Percentiles rank a stretch among this genome's conserved stretches.
phyloP scores from a whole-genome alignment of 2,888 invertebrate species.

The Lamellibrachia columna region DNA sequence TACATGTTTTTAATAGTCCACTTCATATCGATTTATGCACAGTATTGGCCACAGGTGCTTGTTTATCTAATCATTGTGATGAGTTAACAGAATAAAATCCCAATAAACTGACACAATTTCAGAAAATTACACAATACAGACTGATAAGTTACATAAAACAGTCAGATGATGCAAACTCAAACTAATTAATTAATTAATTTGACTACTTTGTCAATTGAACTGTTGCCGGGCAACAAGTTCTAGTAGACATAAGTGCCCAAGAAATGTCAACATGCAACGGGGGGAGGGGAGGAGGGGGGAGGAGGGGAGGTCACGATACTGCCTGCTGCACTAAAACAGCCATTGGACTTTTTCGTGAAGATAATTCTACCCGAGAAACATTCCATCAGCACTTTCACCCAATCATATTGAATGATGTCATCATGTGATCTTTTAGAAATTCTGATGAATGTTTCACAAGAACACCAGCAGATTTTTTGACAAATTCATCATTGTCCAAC shows the following conservation, averaged over 20 bases:
- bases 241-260: not conserved
- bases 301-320: not conserved
- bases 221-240: not conserved
- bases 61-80: not conserved
- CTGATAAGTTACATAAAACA: not conserved
- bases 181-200: not conserved
- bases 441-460: not conserved
- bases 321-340: not conserved
- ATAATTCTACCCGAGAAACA: not conserved
- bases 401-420: not conserved
- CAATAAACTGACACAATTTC: not conserved
- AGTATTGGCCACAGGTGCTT: not conserved
- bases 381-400: not conserved
- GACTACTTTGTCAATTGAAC: not conserved
- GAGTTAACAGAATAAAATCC: not conserved
- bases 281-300: too few species aligned
- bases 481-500: not conserved
- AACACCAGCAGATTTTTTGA: not conserved
- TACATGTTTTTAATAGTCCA: not conserved
- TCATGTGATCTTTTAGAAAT: not conserved
- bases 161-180: not conserved
- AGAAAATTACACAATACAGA: not conserved
- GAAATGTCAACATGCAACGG: not conserved
- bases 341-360: slow-evolving; percentile 7
- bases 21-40: not conserved